These are phyloP conservation scores for Orgyia antiqua DNA, from an alignment of 2,888 invertebrate genomes.

Conservation along the genomic window DNA sequence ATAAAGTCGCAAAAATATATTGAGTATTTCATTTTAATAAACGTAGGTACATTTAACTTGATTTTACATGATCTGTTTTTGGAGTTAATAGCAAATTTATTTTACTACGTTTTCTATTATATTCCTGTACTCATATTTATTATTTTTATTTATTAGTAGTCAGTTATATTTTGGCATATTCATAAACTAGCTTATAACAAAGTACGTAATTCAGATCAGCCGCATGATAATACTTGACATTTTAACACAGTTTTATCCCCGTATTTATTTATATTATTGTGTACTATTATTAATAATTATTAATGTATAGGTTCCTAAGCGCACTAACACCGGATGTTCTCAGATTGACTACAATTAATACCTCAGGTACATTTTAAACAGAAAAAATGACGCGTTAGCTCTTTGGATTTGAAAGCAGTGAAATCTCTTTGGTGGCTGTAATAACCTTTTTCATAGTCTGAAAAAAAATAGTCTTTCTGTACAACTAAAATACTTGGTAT, in stretches of 20 bases:
- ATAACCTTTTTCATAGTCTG: no score
- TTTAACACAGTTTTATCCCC: conserved; percentile 25
- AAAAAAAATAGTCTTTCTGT: no score
- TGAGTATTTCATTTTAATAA: no score
- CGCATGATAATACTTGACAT: conserved; percentile 35
- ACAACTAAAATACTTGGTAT: no score
- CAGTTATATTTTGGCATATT: conserved; percentile 18
- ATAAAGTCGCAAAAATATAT: neutral
- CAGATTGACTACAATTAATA: conserved; percentile 76
- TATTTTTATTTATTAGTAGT: neutral
- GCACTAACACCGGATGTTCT: conserved; percentile 76
- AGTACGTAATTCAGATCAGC: conserved; percentile 23
- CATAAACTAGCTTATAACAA: conserved; percentile 17
- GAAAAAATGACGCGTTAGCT: conserved; percentile 21
- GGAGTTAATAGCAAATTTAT: no score
- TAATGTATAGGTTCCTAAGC: conserved; percentile 73
- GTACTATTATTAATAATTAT: conserved; percentile 31
- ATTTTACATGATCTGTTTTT: no score
- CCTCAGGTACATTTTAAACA: conserved; percentile 67
- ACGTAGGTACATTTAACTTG: no score
- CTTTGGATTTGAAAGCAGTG: neutral
- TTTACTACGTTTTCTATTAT: neutral
- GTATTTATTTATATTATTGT: conserved; percentile 27
- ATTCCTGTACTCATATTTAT: no score
- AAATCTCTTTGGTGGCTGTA: neutral